These are phyloP conservation scores for Andinoacara biseriatus DNA, from an alignment of 2,113 vertebrate species.

Conservation along the genomic window DNA sequence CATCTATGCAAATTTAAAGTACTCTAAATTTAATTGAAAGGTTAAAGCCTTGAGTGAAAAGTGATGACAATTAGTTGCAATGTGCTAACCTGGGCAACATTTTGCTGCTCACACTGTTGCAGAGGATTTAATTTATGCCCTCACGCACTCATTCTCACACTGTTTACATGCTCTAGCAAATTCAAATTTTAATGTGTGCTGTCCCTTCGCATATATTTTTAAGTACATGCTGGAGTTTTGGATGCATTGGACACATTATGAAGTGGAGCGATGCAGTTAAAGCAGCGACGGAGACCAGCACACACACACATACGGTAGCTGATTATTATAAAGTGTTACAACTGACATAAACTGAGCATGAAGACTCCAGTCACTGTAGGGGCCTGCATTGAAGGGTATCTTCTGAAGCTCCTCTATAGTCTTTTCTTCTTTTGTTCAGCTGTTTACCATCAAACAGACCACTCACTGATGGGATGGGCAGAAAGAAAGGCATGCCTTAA, in stretches of 20 bases:
- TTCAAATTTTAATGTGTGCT: not conserved
- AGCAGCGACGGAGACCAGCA: not conserved
- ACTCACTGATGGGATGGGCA: constrained; percentile 23
- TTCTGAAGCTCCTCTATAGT: constrained; percentile 31
- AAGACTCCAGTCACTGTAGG: constrained; percentile 21
- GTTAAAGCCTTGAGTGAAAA: not conserved
- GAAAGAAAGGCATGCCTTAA: constrained; percentile 24
- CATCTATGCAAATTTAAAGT: not conserved
- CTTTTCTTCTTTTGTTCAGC: constrained; percentile 38
- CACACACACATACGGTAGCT: not conserved
- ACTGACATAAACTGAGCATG: constrained; percentile 23
- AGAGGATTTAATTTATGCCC: constrained; percentile 1
- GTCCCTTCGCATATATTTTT: no score
- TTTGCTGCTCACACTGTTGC: not conserved
- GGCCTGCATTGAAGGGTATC: constrained; percentile 17
- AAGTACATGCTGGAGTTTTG: not conserved
- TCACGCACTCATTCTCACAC: not conserved
- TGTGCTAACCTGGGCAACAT: not conserved
- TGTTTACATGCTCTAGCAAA: not conserved
- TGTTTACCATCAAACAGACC: constrained; percentile 55
- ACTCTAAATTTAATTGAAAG: not conserved
- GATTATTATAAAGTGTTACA: constrained; percentile 15
- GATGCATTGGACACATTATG: not conserved
- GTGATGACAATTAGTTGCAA: not conserved
- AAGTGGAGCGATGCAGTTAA: not conserved